Evolutionary conservation across 2,888 invertebrate genomes (phyloP).

Genomic region (Eupithecia subfuscata): DNA sequence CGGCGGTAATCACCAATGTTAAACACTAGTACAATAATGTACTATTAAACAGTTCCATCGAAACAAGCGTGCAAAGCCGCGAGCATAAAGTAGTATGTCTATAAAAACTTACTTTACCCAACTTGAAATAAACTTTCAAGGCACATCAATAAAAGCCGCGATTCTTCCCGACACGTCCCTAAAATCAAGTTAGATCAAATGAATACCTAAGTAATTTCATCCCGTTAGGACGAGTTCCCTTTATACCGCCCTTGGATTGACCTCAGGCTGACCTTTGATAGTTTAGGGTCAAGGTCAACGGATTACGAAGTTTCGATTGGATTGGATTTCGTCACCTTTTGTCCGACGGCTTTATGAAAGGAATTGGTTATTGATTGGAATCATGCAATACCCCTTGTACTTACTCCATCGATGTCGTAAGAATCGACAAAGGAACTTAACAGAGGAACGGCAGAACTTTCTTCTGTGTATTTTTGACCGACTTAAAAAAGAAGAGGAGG

Average conservation of each 20-base stretch:
- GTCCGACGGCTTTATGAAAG: background rate
- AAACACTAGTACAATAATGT: no score
- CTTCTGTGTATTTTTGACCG: no score
- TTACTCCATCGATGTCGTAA: no score
- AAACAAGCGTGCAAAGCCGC: no score
- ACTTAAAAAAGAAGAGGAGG: no score
- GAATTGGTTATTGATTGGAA: conserved; percentile 3
- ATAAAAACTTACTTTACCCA: background rate
- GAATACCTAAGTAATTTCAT: conserved; percentile 9
- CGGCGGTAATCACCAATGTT: no score
- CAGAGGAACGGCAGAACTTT: no score
- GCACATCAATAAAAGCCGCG: background rate
- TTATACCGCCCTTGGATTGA: background rate
- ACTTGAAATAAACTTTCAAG: background rate
- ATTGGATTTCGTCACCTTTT: conserved; percentile 9
- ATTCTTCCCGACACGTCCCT: background rate
- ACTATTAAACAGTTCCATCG: no score
- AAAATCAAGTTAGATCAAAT: background rate
- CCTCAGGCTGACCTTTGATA: conserved; percentile 6
- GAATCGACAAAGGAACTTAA: no score
- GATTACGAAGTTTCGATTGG: background rate
- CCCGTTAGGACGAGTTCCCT: conserved; percentile 8
- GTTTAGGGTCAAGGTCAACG: conserved; percentile 7
- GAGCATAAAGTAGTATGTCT: no score
- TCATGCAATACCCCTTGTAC: background rate